Evolutionary conservation across 2,797 vertebrate species (phyloP).

Genomic region (Callimico goeldii): DNA sequence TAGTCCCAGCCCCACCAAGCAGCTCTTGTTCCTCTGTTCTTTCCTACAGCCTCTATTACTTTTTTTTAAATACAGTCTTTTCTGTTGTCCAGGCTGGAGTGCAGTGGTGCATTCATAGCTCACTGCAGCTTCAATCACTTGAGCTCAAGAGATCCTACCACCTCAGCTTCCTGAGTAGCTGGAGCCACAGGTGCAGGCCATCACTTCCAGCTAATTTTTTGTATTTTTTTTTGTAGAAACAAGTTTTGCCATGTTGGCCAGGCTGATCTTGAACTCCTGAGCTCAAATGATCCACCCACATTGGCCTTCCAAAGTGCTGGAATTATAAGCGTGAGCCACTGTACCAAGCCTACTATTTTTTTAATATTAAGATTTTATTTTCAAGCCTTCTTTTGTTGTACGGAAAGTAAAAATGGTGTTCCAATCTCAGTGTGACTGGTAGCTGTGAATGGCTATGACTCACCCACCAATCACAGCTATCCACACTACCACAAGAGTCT

Average conservation of each 20-base stretch:
- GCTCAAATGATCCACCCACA: neutral
- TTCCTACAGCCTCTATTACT: neutral
- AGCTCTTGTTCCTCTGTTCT: neutral
- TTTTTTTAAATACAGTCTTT: neutral
- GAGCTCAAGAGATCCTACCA: neutral
- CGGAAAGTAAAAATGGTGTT: constrained; percentile 94
- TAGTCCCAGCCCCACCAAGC: too few relatives aligned
- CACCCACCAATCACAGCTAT: constrained; percentile 80
- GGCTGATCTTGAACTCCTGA: neutral
- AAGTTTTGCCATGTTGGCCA: neutral
- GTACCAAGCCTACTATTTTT: neutral
- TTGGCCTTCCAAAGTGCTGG: neutral
- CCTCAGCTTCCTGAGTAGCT: neutral
- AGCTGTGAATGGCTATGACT: constrained; percentile 89
- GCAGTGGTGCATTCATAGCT: neutral
- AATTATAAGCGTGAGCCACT: neutral
- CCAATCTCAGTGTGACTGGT: constrained; percentile 89
- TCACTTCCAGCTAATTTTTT: neutral
- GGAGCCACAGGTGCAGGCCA: neutral
- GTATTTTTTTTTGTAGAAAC: neutral
- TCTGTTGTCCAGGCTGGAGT: neutral
- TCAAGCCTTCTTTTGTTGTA: constrained; percentile 88
- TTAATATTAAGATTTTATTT: constrained; percentile 94
- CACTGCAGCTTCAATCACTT: neutral
- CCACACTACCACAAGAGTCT: constrained; percentile 90